Conservation (phyloP, 2,113 vertebrate species). For the Corythoichthys intestinalis region DNA sequence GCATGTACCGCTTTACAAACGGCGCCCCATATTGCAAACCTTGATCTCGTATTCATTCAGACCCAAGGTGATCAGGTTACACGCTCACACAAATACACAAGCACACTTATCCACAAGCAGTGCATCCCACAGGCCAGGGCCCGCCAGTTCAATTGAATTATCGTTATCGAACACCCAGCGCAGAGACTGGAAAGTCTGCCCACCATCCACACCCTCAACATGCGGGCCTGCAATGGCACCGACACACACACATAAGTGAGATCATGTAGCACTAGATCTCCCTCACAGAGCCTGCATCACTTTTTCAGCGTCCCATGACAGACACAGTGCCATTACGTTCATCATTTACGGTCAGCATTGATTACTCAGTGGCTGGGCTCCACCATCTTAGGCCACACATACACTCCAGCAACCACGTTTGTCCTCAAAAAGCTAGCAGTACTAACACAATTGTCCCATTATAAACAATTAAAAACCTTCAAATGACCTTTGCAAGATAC, state of each 20-base stretch:
- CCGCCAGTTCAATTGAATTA: constrained; percentile 63
- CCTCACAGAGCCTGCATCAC: constrained; percentile 22
- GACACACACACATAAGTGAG: constrained; percentile 10
- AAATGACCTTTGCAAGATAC: neutral
- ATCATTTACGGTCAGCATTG: constrained; percentile 63
- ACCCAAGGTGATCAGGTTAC: neutral
- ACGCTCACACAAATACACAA: neutral
- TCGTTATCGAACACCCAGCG: constrained; percentile 52
- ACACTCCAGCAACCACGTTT: neutral
- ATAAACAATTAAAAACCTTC: neutral
- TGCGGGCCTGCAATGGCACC: constrained; percentile 30
- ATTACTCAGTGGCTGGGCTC: constrained; percentile 40
- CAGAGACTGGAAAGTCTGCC: constrained; percentile 45
- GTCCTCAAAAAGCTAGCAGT: no score
- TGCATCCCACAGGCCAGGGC: constrained; percentile 46
- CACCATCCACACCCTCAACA: constrained; percentile 46
- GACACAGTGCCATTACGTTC: constrained; percentile 42
- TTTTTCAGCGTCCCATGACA: constrained; percentile 37
- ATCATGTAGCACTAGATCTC: constrained; percentile 41
- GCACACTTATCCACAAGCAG: constrained; percentile 25
- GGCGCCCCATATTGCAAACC: neutral
- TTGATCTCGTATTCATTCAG: neutral
- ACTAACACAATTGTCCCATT: neutral
- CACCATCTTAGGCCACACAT: constrained; percentile 17
- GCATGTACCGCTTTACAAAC: no score